Conservation (phyloP, 2,113 vertebrate genomes). For the Bubalus kerabau region DNA sequence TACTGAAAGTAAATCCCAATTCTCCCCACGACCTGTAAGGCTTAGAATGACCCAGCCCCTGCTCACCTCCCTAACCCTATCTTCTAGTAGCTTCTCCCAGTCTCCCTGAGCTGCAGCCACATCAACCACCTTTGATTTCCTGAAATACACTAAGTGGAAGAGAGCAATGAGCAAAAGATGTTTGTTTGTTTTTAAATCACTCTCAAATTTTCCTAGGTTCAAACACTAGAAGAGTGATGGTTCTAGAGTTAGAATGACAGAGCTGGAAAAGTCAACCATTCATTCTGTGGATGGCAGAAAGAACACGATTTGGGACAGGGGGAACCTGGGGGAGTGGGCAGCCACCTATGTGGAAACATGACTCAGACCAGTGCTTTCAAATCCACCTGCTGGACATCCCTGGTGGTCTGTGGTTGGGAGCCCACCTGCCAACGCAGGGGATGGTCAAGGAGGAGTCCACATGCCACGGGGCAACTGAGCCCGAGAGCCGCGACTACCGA, state of each 20-base stretch:
- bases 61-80: neutral
- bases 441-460: neutral
- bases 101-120: neutral
- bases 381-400: neutral
- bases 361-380: neutral
- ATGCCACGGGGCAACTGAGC: neutral
- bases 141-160: neutral
- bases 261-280: neutral
- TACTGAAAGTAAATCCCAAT: neutral
- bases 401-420: neutral
- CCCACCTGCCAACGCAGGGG: neutral
- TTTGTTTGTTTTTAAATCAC: neutral
- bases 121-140: neutral
- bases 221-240: neutral
- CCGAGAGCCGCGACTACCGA: fast-evolving
- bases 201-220: neutral
- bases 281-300: neutral
- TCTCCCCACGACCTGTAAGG: neutral
- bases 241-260: neutral
- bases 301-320: neutral
- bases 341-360: neutral
- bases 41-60: neutral
- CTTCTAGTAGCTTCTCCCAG: neutral
- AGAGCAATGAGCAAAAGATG: neutral
- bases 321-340: neutral